A percentile compares a stretch with the other conserved stretches of the same genome.
Evolutionary conservation across 1,140 invertebrate genomes (phyloP).

Genomic region (Scaptomyza graminum): DNA sequence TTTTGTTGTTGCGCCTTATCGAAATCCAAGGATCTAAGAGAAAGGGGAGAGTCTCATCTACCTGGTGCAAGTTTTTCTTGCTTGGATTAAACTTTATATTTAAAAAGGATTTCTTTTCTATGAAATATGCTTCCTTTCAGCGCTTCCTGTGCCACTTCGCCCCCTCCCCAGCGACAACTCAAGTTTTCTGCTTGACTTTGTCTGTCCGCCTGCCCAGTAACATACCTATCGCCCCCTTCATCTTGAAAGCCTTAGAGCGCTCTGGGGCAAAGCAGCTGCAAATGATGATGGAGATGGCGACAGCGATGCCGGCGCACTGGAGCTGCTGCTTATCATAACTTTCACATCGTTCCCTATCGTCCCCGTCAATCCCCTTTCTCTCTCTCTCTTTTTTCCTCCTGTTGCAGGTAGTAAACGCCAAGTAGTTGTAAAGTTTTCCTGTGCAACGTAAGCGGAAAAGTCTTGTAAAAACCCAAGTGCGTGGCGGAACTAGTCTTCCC

Average conservation of each 20-base stretch:
- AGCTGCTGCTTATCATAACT: constrained; percentile 78
- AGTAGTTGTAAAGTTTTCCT: constrained; percentile 76
- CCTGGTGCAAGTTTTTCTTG: constrained; percentile 47
- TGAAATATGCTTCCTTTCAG: constrained; percentile 79
- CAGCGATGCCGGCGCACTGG: constrained; percentile 18
- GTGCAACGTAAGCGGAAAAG: constrained; percentile 72
- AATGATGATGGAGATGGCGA: constrained; percentile 8
- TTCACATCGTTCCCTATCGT: constrained; percentile 54
- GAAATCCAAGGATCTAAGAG: constrained; percentile 58
- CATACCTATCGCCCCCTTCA: neutral
- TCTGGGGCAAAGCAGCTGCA: constrained; percentile 4
- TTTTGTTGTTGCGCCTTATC: constrained; percentile 51
- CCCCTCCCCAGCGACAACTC: constrained; percentile 42
- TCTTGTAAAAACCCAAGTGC: constrained; percentile 62
- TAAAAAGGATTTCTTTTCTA: constrained; percentile 79
- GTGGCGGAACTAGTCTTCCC: constrained; percentile 14
- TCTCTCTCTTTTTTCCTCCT: neutral
- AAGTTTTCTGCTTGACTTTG: constrained; percentile 81
- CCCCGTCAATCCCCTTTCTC: neutral
- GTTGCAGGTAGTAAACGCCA: constrained; percentile 72
- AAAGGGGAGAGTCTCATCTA: constrained; percentile 12
- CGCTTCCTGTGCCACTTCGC: constrained; percentile 54
- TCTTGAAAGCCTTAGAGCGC: constrained; percentile 18
- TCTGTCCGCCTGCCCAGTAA: constrained; percentile 26
- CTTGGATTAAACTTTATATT: constrained; percentile 75